Conservation (phyloP, 1,140 invertebrate species). For the Epicauta chinensis region DNA sequence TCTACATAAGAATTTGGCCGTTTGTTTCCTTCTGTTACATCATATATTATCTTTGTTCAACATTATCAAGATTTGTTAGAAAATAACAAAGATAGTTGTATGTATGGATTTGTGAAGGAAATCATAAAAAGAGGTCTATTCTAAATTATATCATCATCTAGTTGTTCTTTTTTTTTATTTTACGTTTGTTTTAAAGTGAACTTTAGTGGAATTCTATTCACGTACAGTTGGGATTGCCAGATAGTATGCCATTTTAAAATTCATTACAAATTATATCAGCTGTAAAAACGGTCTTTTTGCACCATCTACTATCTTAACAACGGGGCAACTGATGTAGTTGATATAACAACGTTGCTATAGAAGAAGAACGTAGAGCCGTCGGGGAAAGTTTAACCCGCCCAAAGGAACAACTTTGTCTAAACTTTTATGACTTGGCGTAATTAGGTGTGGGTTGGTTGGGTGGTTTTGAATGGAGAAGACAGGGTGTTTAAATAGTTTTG, state of each 20-base stretch:
- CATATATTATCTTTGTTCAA: not conserved
- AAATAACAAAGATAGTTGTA: slow-evolving; percentile 15
- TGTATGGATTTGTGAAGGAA: not conserved
- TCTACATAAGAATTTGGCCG: no score
- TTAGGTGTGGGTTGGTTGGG: no score
- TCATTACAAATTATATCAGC: slow-evolving; percentile 42
- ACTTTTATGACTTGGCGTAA: not conserved
- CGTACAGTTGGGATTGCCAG: slow-evolving; percentile 58
- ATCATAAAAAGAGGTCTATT: not conserved
- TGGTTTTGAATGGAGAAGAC: no score
- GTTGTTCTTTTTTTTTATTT: no score
- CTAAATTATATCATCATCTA: not conserved
- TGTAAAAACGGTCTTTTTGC: slow-evolving; percentile 35
- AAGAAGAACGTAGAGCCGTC: not conserved
- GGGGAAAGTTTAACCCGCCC: no score
- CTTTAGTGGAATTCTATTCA: slow-evolving; percentile 79
- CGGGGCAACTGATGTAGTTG: not conserved
- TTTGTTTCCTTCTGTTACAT: not conserved
- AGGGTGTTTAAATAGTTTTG: no score
- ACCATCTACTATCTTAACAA: slow-evolving; percentile 2
- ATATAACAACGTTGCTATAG: no score
- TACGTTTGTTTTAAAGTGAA: not conserved
- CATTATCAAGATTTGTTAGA: not conserved
- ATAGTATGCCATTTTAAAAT: slow-evolving; percentile 38
- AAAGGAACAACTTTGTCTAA: not conserved